phyloP scores from a whole-genome alignment of 2,113 vertebrate genomes.

The Eira barbara region DNA sequence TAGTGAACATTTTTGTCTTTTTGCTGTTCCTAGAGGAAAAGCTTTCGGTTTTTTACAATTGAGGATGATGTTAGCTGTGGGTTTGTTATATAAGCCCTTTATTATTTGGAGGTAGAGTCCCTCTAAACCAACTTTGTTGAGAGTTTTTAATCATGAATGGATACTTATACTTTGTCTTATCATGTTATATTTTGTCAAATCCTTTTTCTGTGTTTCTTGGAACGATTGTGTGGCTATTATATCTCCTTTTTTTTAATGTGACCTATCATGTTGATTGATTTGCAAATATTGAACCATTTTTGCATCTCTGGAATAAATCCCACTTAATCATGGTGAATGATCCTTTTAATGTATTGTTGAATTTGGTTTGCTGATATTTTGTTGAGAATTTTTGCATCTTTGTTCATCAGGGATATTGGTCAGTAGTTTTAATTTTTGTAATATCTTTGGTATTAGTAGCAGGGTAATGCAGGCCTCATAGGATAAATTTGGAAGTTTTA shows the following conservation, averaged over 20 bases:
- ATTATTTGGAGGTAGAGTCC: not conserved
- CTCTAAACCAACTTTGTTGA: not conserved
- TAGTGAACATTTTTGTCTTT: not conserved
- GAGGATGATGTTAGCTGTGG: not conserved
- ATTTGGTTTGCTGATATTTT: not conserved
- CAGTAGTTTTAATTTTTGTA: not conserved
- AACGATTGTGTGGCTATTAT: not conserved
- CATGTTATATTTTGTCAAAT: not conserved
- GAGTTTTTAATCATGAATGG: not conserved
- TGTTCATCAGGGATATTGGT: not conserved
- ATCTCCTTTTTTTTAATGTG: not conserved
- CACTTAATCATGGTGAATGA: not conserved
- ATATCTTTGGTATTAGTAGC: not conserved
- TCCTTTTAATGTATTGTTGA: not conserved
- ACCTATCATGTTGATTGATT: not conserved
- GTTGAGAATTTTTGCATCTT: not conserved
- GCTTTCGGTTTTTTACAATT: not conserved
- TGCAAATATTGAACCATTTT: not conserved
- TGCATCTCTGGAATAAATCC: not conserved
- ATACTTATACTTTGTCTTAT: not conserved
- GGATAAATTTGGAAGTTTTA: not conserved
- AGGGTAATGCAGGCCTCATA: not conserved
- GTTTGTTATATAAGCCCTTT: not conserved
- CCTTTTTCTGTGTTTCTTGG: not conserved
- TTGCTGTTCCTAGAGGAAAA: not conserved